Base-by-base conservation (phyloP, 2,888 invertebrate species). In the Eupsilia transversa region DNA sequence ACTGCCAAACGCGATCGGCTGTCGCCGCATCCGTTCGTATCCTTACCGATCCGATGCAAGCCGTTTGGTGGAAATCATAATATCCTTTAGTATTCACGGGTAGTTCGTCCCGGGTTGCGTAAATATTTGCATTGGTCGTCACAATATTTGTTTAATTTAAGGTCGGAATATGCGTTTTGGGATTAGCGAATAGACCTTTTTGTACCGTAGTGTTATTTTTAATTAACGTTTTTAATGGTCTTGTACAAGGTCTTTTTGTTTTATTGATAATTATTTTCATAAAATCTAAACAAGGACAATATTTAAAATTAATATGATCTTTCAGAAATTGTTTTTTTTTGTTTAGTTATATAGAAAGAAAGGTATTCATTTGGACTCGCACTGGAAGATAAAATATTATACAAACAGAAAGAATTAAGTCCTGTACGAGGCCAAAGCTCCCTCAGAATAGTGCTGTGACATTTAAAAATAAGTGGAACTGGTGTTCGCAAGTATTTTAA, bases 141-240 rank as follows among this genome's bases (percentile, higher is more conserved):
- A 79, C 78, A 85, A 86, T 87, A 86, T 88, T 86, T 83, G 85
- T 82, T 83, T 83, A 80, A 89, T 77, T 85, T 85, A 63, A 81
- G 70, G 79, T 71, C 41, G 63, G 70, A 67, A 77, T 65, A 60
- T 70, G 52, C 20, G 73, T 72, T 80, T 79, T 76, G 33, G 64
- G 67, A 80, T 78, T 78, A 83, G 7, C 33, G 12, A 46, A 49
- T 4, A 17, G 12, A 64, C 46, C 49, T 38, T 83, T 71, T 80
- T n/a, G 54, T 38, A 46, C 17, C 33, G 23, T 35, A 10, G 10
- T 74, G 33, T 54, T 59, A 33, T 54, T 74, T 80, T 49, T 80
- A 57, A 80, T 77, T 77, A 64, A 64, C 0, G 35, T 41, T 57
- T 74, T 66, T 57, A 74, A 59, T 68, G 57, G 41, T 49, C 14